Conservation (phyloP, 2,113 vertebrate species). For the Pseudorectes ferrugineus region DNA sequence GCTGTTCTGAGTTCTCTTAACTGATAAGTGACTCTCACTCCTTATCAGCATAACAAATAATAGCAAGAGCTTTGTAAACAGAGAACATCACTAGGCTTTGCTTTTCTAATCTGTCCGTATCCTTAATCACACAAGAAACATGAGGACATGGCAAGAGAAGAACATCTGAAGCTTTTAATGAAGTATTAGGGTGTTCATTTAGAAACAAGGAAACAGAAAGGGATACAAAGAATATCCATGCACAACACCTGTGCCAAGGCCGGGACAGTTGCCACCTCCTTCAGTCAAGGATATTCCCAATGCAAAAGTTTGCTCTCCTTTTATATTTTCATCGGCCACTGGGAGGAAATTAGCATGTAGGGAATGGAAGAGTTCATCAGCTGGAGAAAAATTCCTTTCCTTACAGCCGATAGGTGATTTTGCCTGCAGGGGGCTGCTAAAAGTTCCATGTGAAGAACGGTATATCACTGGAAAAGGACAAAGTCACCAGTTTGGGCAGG, state of each 20-base stretch:
- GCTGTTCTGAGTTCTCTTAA: neutral
- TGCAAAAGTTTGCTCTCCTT: neutral
- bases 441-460: accelerated
- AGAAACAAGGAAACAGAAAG: neutral
- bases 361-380: neutral
- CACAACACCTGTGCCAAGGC: neutral
- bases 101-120: neutral
- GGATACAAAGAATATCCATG: neutral
- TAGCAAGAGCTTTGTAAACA: slow-evolving; percentile 20
- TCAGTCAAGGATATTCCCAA: neutral
- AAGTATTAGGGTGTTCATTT: neutral
- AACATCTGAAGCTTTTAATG: neutral
- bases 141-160: neutral
- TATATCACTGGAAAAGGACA: neutral
- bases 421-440: neutral
- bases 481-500: neutral
- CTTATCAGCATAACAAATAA: neutral
- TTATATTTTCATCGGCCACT: neutral
- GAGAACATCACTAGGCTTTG: neutral
- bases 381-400: neutral
- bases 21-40: slow-evolving; percentile 4
- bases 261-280: neutral
- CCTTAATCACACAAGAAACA: neutral
- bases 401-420: neutral
- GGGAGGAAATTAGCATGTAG: neutral